A percentile compares a stretch with the other conserved stretches of the same genome.
phyloP scores from a whole-genome alignment of 2,797 vertebrate genomes.

The Etheostoma perlongum region DNA sequence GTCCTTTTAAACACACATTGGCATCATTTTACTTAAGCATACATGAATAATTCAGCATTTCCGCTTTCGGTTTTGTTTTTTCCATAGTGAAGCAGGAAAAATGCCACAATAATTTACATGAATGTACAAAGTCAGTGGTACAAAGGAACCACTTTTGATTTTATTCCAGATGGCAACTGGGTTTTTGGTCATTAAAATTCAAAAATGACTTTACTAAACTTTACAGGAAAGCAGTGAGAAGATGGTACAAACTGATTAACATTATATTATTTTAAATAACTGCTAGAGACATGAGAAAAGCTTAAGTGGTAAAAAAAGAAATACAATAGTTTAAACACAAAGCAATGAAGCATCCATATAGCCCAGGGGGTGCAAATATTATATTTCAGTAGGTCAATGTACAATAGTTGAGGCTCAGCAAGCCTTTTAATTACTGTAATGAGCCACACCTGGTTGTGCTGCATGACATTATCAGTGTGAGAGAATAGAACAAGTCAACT shows the following conservation, averaged over 20 bases:
- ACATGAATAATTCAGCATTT: conserved; percentile 69
- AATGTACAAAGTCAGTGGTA: conserved; percentile 32
- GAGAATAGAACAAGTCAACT: neutral
- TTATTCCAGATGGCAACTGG: conserved; percentile 54
- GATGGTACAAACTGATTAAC: neutral
- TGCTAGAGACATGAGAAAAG: neutral
- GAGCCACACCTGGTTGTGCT: neutral
- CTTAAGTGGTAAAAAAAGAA: neutral
- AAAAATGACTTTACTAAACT: conserved; percentile 5
- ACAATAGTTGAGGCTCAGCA: neutral
- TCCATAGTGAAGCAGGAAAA: conserved; percentile 45
- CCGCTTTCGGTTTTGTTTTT: conserved; percentile 24
- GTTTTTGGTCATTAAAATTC: conserved; percentile 46
- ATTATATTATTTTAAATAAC: neutral
- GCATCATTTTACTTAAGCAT: conserved; percentile 35
- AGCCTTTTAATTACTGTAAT: neutral
- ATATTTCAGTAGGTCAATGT: neutral
- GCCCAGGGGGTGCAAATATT: neutral
- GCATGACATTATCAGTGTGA: neutral
- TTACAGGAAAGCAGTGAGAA: conserved; percentile 20
- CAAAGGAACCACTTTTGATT: conserved; percentile 42
- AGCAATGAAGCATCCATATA: neutral
- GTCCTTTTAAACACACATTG: conserved; percentile 54
- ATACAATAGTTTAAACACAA: neutral
- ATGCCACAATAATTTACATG: conserved; percentile 51